Conservation (phyloP, 2,888 invertebrate genomes). For the Nematopogon swammerdamellus region DNA sequence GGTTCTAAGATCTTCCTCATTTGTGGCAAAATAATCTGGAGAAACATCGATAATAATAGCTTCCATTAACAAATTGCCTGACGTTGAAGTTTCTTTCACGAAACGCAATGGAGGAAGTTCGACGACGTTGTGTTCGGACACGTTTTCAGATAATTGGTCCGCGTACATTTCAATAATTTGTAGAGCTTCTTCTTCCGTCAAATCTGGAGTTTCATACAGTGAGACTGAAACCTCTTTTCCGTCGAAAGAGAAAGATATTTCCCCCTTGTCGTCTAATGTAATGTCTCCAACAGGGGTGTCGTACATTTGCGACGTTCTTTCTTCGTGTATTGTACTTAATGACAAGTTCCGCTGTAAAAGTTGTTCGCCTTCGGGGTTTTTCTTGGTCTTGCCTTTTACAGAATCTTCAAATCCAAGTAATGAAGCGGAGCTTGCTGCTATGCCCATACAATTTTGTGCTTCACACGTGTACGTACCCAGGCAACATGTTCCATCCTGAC, state of each 20-base stretch:
- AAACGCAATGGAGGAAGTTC: constrained; percentile 85
- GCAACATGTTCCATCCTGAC: constrained; percentile 87
- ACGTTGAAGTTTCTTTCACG: constrained; percentile 84
- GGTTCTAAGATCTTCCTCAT: constrained; percentile 77
- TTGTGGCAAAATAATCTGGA: constrained; percentile 77
- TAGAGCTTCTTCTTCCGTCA: constrained; percentile 88
- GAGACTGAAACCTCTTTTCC: constrained; percentile 91
- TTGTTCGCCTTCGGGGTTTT: constrained; percentile 43
- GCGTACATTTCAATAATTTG: constrained; percentile 94
- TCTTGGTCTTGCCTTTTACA: constrained; percentile 51
- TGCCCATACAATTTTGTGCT: constrained; percentile 89
- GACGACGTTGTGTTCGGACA: constrained; percentile 79
- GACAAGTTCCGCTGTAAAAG: constrained; percentile 73
- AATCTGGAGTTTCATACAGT: constrained; percentile 86
- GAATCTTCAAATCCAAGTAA: constrained; percentile 83
- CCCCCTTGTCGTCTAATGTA: constrained; percentile 78
- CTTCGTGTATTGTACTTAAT: constrained; percentile 87
- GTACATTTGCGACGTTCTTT: constrained; percentile 83
- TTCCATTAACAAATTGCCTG: constrained; percentile 86
- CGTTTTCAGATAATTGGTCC: constrained; percentile 86
- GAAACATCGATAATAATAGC: constrained; percentile 88
- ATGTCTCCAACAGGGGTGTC: constrained; percentile 77
- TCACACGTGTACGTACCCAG: constrained; percentile 89
- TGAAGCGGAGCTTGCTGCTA: constrained; percentile 84
- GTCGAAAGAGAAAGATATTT: constrained; percentile 87